Evolutionary conservation across 2,113 vertebrate species (phyloP).

Genomic region (Pseudorectes ferrugineus): DNA sequence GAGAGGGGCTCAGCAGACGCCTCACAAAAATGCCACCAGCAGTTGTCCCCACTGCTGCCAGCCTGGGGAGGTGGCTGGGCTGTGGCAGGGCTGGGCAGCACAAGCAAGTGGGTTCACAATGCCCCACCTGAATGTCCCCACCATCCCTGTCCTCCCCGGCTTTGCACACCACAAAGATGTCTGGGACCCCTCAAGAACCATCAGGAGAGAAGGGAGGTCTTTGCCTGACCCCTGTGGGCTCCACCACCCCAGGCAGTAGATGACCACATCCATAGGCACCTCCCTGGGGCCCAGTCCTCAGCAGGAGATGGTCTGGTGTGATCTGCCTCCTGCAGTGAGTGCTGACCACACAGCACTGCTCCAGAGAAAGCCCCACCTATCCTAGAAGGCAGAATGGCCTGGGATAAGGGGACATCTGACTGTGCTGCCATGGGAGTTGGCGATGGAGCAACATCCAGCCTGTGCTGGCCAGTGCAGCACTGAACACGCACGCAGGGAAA

Average conservation of each 20-base stretch:
- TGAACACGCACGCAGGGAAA: accelerated
- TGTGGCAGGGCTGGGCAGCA: not conserved
- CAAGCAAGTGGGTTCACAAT: not conserved
- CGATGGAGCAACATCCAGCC: not conserved
- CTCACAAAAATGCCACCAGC: not conserved
- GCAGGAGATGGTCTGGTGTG: not conserved
- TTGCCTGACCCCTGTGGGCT: not conserved
- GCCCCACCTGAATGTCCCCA: not conserved
- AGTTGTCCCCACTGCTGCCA: not conserved
- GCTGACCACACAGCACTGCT: not conserved
- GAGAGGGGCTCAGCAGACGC: not conserved
- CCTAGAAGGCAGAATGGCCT: not conserved
- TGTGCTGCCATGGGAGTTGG: accelerated
- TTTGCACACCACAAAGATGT: not conserved
- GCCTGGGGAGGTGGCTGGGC: not conserved
- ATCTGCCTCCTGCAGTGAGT: not conserved
- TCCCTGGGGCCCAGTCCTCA: not conserved
- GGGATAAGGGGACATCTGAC: not conserved
- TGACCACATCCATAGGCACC: not conserved
- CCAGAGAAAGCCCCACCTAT: not conserved
- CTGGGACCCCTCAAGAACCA: not conserved
- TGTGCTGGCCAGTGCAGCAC: not conserved
- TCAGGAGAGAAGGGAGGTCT: not conserved
- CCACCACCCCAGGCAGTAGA: not conserved
- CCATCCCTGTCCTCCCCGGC: not conserved